A percentile compares a stretch with the other conserved stretches of the same genome.
Evolutionary conservation across 2,113 vertebrate species (phyloP).

Genomic region (Ptychochromis oligacanthus): DNA sequence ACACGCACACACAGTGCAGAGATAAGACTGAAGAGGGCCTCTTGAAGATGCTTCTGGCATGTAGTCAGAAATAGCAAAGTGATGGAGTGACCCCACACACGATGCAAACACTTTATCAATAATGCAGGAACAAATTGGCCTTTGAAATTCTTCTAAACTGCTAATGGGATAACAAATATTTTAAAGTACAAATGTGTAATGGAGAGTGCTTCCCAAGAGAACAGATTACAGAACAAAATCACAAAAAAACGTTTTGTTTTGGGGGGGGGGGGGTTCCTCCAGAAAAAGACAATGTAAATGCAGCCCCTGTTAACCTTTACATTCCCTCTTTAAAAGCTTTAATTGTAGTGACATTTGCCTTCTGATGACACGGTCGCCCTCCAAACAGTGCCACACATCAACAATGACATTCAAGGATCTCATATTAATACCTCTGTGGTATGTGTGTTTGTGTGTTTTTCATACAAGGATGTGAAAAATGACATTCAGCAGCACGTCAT

Average conservation of each 20-base stretch:
- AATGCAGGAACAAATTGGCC: conserved; percentile 41
- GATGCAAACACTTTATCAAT: conserved; percentile 41
- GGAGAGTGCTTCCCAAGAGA: background rate
- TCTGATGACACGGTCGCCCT: conserved; percentile 21
- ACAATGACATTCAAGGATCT: conserved; percentile 34
- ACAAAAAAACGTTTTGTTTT: background rate
- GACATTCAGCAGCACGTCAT: background rate
- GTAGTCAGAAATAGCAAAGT: conserved; percentile 58
- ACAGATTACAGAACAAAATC: conserved; percentile 5
- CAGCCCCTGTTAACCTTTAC: conserved; percentile 19
- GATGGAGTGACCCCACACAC: conserved; percentile 1
- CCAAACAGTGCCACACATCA: background rate
- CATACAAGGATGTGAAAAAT: conserved; percentile 3
- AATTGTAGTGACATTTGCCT: conserved; percentile 55
- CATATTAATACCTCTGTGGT: conserved; percentile 29
- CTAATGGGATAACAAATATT: conserved; percentile 38
- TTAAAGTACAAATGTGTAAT: conserved; percentile 18
- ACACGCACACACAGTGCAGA: background rate
- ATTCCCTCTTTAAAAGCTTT: conserved; percentile 34
- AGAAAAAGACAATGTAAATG: conserved; percentile 2
- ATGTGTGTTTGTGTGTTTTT: background rate
- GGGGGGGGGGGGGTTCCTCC: too few relatives aligned
- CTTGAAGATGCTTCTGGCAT: conserved; percentile 45
- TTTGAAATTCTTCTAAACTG: conserved; percentile 22
- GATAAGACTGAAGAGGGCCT: conserved; percentile 59